Conservation (phyloP, 2,888 invertebrate species). For the Morpho helenor region DNA sequence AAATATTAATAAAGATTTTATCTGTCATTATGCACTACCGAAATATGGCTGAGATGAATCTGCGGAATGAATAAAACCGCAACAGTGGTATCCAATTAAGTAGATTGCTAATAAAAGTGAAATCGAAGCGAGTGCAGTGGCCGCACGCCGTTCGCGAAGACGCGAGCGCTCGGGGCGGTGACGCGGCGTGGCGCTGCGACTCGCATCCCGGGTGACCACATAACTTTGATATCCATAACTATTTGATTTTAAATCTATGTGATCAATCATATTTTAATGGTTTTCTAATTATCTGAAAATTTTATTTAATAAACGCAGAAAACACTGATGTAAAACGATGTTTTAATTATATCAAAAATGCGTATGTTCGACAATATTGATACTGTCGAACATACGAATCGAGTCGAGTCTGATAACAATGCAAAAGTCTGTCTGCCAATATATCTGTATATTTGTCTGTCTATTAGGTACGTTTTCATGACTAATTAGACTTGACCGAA, state of each 20-base stretch:
- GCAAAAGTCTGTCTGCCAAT: background rate
- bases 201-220: background rate
- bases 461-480: background rate
- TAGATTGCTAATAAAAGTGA: constrained; percentile 79
- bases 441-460: background rate
- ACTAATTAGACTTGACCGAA: too few relatives aligned
- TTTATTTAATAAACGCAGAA: too few relatives aligned
- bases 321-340: too few relatives aligned
- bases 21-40: constrained; percentile 14
- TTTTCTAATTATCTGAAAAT: too few relatives aligned
- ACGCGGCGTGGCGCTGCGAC: constrained; percentile 15
- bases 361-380: too few relatives aligned
- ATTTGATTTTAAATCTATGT: too few relatives aligned
- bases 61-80: constrained; percentile 72
- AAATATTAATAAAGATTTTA: constrained; percentile 15
- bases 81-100: constrained; percentile 76
- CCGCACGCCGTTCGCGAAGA: constrained; percentile 43
- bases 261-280: too few relatives aligned
- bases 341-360: too few relatives aligned
- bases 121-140: constrained; percentile 77
- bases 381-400: background rate
- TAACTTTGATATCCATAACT: too few relatives aligned
- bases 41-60: constrained; percentile 63
- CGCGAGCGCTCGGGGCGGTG: constrained; percentile 23
- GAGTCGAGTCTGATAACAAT: too few relatives aligned